These are phyloP conservation scores for Pampus argenteus DNA, from an alignment of 2,797 vertebrate genomes.

Conservation along the genomic window DNA sequence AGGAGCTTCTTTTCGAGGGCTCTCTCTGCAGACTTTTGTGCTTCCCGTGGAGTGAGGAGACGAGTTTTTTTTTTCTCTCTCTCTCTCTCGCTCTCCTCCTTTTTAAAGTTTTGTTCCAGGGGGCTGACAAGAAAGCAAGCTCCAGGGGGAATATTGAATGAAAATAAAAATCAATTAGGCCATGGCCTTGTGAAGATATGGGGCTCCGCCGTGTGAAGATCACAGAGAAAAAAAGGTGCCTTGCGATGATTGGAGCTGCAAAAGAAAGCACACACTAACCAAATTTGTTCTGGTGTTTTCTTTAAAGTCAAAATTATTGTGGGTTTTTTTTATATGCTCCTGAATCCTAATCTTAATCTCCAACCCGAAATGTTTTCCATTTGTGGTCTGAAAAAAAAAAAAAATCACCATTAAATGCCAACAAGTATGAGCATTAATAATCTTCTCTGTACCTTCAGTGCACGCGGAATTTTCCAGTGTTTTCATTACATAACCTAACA, in stretches of 20 bases:
- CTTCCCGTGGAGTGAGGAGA: constrained; percentile 79
- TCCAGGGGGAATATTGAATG: constrained; percentile 85
- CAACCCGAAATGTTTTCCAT: constrained; percentile 2
- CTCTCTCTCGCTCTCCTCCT: constrained; percentile 18
- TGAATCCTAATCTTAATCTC: too few species aligned
- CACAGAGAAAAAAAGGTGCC: constrained; percentile 74
- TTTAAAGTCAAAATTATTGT: constrained; percentile 68
- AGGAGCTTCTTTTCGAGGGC: constrained; percentile 75
- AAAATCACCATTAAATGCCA: background rate
- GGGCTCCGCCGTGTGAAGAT: constrained; percentile 81
- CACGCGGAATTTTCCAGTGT: background rate
- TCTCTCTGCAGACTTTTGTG: constrained; percentile 84
- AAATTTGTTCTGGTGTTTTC: constrained; percentile 81
- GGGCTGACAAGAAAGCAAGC: constrained; percentile 82
- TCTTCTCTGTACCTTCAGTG: background rate
- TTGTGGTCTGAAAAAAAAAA: background rate
- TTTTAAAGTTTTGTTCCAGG: constrained; percentile 85
- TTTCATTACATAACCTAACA: background rate
- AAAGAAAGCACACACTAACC: constrained; percentile 77
- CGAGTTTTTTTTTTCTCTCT: constrained; percentile 60
- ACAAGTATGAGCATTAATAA: background rate
- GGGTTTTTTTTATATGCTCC: constrained; percentile 35
- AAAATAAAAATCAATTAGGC: constrained; percentile 91
- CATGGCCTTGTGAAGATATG: constrained; percentile 82
- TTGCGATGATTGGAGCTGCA: constrained; percentile 69